Conservation (phyloP, 2,888 invertebrate genomes). For the Epinotia demarniana region DNA sequence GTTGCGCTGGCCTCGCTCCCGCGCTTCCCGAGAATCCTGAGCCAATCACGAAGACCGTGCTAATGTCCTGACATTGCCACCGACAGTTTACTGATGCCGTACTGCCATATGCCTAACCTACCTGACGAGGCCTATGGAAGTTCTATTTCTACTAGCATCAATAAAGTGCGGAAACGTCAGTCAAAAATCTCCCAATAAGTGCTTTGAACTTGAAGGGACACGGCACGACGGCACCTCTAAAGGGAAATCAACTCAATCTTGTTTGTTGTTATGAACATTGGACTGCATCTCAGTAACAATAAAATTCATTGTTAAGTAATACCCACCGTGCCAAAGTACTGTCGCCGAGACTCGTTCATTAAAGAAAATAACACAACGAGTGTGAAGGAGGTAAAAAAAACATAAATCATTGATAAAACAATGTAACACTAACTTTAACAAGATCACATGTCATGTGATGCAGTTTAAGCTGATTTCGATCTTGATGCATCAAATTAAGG, state of each 20-base stretch:
- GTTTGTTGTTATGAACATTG: background rate
- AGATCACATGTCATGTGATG: background rate
- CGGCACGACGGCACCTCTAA: background rate
- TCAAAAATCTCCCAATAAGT: background rate
- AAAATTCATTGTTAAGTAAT: conserved; percentile 38
- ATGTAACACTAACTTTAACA: background rate
- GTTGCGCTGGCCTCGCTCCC: no score
- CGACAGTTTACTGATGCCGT: no score
- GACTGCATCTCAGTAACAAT: conserved; percentile 9
- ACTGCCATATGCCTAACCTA: no score
- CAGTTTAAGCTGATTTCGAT: background rate
- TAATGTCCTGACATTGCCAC: no score
- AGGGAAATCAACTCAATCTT: background rate
- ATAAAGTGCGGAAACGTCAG: background rate
- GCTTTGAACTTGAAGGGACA: no score
- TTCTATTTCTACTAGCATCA: background rate
- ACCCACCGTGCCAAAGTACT: conserved; percentile 25
- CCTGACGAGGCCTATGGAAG: no score
- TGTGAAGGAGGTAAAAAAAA: background rate
- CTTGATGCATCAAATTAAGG: no score
- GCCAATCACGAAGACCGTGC: no score
- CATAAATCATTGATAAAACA: background rate
- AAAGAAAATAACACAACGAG: conserved; percentile 6
- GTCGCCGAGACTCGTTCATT: conserved; percentile 21
- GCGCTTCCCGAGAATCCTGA: no score